These are phyloP conservation scores for Scopus umbretta DNA, from an alignment of 2,113 vertebrate species.

Conservation along the genomic window DNA sequence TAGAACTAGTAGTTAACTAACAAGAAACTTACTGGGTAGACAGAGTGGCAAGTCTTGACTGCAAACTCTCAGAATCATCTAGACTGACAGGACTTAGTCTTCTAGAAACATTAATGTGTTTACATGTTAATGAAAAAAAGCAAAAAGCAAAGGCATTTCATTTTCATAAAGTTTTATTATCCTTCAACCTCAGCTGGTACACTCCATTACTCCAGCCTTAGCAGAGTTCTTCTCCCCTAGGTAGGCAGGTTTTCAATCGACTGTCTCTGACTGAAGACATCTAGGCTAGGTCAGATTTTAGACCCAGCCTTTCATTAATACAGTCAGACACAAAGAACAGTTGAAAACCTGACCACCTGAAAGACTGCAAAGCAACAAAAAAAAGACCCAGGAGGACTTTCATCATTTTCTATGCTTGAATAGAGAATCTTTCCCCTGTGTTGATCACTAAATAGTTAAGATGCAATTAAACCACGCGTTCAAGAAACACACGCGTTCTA, in stretches of 20 bases:
- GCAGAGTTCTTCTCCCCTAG: neutral
- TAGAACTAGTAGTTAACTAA: neutral
- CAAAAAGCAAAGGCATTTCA: neutral
- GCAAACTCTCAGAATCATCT: neutral
- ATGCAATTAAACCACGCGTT: neutral
- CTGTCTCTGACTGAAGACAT: constrained; percentile 52
- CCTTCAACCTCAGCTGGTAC: neutral
- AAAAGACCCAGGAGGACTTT: neutral
- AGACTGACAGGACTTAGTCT: neutral
- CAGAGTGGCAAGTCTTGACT: neutral
- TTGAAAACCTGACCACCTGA: neutral
- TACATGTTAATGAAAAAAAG: neutral
- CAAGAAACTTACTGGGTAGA: neutral
- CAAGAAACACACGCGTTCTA: neutral
- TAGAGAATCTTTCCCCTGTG: neutral
- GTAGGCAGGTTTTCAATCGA: neutral
- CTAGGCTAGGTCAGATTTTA: constrained; percentile 60
- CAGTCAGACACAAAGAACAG: constrained; percentile 21
- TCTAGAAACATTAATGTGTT: neutral
- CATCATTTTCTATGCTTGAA: neutral
- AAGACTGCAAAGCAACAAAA: neutral
- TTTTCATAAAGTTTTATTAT: constrained; percentile 43
- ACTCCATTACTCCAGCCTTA: neutral
- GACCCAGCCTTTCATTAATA: constrained; percentile 69
- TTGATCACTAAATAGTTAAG: neutral